Conservation (phyloP, 2,888 invertebrate genomes). For the Myathropa florea region DNA sequence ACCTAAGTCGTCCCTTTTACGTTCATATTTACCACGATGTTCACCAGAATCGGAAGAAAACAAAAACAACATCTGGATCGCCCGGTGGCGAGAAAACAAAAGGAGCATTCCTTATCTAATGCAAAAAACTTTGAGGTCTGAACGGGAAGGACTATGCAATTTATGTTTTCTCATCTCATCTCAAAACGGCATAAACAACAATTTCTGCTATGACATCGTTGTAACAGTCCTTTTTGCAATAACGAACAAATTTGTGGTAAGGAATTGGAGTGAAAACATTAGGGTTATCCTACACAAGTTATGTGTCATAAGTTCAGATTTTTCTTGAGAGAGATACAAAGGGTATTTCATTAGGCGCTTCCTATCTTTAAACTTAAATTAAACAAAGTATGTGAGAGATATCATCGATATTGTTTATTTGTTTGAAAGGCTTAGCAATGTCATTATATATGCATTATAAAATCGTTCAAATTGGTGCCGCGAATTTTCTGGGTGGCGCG, state of each 20-base stretch:
- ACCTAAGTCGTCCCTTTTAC: not conserved
- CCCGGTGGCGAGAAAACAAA: slow-evolving; percentile 65
- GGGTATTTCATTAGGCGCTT: no score
- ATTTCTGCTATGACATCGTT: slow-evolving; percentile 61
- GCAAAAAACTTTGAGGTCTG: not conserved
- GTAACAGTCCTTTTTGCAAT: slow-evolving; percentile 31
- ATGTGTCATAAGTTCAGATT: no score
- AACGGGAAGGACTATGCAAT: slow-evolving; percentile 49
- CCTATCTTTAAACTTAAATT: no score
- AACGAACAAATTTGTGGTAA: not conserved
- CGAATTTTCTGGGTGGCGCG: no score
- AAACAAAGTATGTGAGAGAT: no score
- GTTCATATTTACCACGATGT: slow-evolving; percentile 24
- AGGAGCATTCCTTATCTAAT: slow-evolving; percentile 11
- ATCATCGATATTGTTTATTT: no score
- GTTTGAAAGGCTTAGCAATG: no score
- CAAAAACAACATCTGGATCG: slow-evolving; percentile 47
- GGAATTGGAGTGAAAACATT: not conserved
- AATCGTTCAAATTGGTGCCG: no score
- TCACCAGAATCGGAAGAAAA: slow-evolving; percentile 20
- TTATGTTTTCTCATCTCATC: slow-evolving; percentile 68
- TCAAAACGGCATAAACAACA: slow-evolving; percentile 67
- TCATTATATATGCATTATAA: no score
- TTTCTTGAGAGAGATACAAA: no score
- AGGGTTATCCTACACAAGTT: no score